phyloP scores from a whole-genome alignment of 2,888 invertebrate species.

The Ichneumon xanthorius region DNA sequence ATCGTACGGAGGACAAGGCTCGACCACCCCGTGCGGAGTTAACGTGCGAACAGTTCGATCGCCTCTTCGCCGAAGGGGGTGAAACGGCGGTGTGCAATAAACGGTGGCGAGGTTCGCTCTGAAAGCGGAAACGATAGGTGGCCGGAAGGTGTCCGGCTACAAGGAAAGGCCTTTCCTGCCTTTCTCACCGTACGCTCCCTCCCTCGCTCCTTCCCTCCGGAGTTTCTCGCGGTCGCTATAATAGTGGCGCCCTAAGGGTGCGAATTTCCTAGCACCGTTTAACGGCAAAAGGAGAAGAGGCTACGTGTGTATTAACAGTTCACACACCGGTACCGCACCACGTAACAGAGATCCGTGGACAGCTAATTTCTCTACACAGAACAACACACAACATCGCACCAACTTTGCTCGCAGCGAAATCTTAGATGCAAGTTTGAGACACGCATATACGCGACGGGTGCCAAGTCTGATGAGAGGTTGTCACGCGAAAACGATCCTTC shows the following conservation, averaged over 20 bases:
- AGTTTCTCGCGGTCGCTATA: constrained; percentile 26
- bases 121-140: constrained; percentile 83
- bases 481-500: constrained; percentile 83
- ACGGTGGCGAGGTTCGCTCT: constrained; percentile 75
- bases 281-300: constrained; percentile 13
- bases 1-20: constrained; percentile 14
- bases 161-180: constrained; percentile 81
- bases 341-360: constrained; percentile 5
- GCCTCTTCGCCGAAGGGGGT: constrained; percentile 56
- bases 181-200: constrained; percentile 56
- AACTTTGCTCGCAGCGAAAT: constrained; percentile 44
- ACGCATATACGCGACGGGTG: constrained; percentile 72
- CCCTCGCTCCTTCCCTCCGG: constrained; percentile 32
- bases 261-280: constrained; percentile 36
- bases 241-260: constrained; percentile 29
- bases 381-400: constrained; percentile 36
- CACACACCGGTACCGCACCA: background rate
- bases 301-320: background rate
- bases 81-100: constrained; percentile 75
- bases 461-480: constrained; percentile 79
- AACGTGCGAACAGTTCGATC: constrained; percentile 27
- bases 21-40: constrained; percentile 13
- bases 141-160: constrained; percentile 83
- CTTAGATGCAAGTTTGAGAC: constrained; percentile 76
- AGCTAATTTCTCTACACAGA: constrained; percentile 48